Base-by-base conservation (phyloP, 2,888 invertebrate genomes). In the Drosophila borborema region DNA sequence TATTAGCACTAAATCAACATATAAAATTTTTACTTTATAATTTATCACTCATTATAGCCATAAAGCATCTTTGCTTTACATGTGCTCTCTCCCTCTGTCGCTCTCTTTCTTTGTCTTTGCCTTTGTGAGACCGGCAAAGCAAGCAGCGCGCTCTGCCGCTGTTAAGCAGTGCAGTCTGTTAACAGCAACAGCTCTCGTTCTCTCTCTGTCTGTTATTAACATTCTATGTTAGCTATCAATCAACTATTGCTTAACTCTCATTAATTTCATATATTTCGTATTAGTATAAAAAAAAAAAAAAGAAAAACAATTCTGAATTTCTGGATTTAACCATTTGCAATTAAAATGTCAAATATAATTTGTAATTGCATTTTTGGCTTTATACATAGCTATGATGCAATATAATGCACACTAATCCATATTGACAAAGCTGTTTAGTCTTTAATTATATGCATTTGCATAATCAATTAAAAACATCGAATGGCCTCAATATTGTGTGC, bases 391-490 rank as follows among this genome's bases (percentile, higher is more conserved):
- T 23, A 23, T 23, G 4, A 23, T 46, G 53, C 62, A 23, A 8
- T 58, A 64, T 43, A 69, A 59, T 53, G 23, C n/a, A 23, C 58
- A 23, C 45, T 80, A 38, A 64, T 63, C 55, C 43, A 53, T 31
- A 48, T 72, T 59, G 58, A 68, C 77, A 77, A 77, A 63, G 51
- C 68, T 63, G 75, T 77, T 77, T 71, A 80, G 76, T 51, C 48
- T 58, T 62, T 71, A 80, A 85, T 86, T 77, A 80, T 74, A 77
- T 70, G 71, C 51, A 72, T 79, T 86, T 86, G 72, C 74, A 80
- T 83, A 71, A 75, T 72, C 64, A 78, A 86, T 86, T 70, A 14
- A 63, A 67, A 69, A 43, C 28, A 8, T n/a, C 23, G 54, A 63
- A 62, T 58, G 48, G 18, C 20, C 16, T 16, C 16, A 12, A 41